phyloP scores from a whole-genome alignment of 2,888 invertebrate genomes.

The Automeris io region DNA sequence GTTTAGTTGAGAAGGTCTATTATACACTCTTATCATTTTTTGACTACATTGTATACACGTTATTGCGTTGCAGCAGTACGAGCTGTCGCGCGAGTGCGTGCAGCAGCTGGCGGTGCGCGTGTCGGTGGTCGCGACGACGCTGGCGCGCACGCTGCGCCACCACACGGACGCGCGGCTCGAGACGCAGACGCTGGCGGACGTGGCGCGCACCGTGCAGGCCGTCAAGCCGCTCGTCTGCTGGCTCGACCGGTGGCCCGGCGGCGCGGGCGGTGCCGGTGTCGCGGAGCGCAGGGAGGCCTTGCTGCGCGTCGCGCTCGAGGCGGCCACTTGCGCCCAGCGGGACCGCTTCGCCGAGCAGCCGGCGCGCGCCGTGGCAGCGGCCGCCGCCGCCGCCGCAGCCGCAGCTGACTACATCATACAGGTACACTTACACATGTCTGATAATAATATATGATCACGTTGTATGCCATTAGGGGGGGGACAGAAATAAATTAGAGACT shows the following conservation, averaged over 20 bases:
- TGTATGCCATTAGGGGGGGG: too few species aligned
- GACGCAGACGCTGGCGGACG: conserved; percentile 89
- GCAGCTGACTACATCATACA: conserved; percentile 91
- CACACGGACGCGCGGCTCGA: conserved; percentile 82
- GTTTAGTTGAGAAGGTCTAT: too few species aligned
- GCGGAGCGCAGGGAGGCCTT: conserved; percentile 76
- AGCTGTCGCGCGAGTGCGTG: conserved; percentile 92
- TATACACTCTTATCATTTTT: too few species aligned
- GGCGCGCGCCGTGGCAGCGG: conserved; percentile 83
- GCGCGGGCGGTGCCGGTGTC: conserved; percentile 30
- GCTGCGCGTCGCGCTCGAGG: conserved; percentile 87
- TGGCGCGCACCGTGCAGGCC: conserved; percentile 88
- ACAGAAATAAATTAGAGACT: too few species aligned
- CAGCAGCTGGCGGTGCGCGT: conserved; percentile 91
- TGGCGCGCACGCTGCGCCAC: conserved; percentile 87
- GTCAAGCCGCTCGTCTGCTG: conserved; percentile 93
- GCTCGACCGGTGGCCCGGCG: conserved; percentile 84
- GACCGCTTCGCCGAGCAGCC: conserved; percentile 93
- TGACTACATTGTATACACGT: too few species aligned
- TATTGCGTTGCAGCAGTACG: conserved; percentile 97
- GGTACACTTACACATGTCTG: conserved; percentile 71
- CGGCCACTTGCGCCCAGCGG: conserved; percentile 93
- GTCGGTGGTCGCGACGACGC: conserved; percentile 82
- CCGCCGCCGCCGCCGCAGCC: conserved; percentile 85
- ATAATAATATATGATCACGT: too few species aligned